Evolutionary conservation across 2,797 vertebrate genomes (phyloP).

Genomic region (Tiaroga cobitis): DNA sequence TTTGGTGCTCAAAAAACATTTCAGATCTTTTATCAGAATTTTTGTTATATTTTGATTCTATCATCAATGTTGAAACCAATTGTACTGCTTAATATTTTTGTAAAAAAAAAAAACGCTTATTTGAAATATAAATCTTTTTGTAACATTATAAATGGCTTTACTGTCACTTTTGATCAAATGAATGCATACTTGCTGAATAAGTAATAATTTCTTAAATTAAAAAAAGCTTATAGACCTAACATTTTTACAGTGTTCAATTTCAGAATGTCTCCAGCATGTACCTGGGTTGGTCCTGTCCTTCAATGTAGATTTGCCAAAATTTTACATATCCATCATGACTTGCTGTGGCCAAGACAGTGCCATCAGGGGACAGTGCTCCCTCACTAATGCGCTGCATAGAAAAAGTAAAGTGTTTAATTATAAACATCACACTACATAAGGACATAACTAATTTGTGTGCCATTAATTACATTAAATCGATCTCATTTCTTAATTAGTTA

Average conservation of each 20-base stretch:
- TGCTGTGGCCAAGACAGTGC: slow-evolving; percentile 94
- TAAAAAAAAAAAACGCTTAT: background rate
- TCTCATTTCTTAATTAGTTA: background rate
- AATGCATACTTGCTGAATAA: background rate
- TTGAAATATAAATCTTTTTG: background rate
- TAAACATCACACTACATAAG: slow-evolving; percentile 2
- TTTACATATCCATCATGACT: slow-evolving; percentile 98
- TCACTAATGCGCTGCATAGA: slow-evolving; percentile 88
- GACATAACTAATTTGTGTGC: background rate
- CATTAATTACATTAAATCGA: background rate
- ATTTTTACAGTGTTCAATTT: background rate
- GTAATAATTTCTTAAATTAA: background rate
- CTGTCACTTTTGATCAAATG: background rate
- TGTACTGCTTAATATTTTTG: background rate
- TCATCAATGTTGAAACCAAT: background rate
- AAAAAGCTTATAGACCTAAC: background rate
- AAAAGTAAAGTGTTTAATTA: background rate
- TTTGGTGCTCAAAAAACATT: background rate
- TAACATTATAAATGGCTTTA: background rate
- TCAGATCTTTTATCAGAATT: background rate
- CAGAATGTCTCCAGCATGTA: slow-evolving; percentile 59
- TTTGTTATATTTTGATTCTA: background rate
- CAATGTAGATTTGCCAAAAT: slow-evolving; percentile 99
- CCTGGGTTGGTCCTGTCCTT: slow-evolving; percentile 94
- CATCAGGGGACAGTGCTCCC: slow-evolving; percentile 96